phyloP scores from a whole-genome alignment of 2,113 vertebrate species.

The Odocoileus hemionus region DNA sequence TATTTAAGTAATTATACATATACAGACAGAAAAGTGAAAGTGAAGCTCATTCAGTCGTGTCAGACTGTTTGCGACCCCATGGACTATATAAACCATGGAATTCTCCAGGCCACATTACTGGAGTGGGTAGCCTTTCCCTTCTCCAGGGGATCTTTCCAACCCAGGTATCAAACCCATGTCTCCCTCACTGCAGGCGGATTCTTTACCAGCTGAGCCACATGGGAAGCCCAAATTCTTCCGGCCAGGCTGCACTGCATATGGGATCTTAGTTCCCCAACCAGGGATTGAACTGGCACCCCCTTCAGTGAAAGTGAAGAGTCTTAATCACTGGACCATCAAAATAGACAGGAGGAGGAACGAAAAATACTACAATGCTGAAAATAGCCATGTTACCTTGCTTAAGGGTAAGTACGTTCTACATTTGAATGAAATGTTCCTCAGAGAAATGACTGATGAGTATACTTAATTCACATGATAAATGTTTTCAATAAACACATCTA shows the following conservation, averaged over 20 bases:
- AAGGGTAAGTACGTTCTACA: background rate
- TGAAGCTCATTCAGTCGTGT: background rate
- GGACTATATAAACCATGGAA: background rate
- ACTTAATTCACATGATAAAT: background rate
- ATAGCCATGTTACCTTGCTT: background rate
- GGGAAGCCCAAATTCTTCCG: background rate
- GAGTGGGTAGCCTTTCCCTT: background rate
- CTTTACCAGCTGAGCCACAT: background rate
- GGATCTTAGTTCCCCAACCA: background rate
- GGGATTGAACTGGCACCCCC: background rate
- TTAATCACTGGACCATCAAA: background rate
- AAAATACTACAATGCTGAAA: background rate
- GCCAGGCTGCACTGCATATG: background rate
- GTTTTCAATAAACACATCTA: background rate
- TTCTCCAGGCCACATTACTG: background rate
- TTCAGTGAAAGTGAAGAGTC: background rate
- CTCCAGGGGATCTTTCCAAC: background rate
- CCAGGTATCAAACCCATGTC: background rate
- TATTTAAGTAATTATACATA: background rate
- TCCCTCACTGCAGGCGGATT: background rate
- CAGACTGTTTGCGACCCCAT: background rate
- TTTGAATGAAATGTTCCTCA: background rate
- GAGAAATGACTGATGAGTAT: background rate
- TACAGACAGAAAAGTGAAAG: background rate
- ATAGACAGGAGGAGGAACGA: background rate